Conservation (phyloP, 1,140 invertebrate species). For the Drosophila ercepeae region DNA sequence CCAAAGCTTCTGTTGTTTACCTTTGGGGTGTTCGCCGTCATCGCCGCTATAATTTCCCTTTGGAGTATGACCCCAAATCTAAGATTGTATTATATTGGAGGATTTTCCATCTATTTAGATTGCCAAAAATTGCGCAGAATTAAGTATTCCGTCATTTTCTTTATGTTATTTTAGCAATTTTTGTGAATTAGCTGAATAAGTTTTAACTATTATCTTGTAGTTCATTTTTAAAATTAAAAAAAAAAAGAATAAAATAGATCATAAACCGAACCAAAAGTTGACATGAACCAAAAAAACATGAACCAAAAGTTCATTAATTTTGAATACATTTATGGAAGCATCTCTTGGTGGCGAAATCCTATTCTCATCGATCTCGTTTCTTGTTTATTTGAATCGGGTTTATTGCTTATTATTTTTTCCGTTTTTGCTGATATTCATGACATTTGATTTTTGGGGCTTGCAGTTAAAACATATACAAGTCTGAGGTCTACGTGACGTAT, state of each 20-base stretch:
- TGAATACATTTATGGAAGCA: no score
- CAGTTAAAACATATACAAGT: slow-evolving; percentile 10
- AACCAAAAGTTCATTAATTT: no score
- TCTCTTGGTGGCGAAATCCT: no score
- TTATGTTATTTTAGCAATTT: no score
- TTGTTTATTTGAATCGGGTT: not conserved
- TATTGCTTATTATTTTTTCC: not conserved
- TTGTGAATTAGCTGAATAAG: no score
- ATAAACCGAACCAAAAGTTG: no score
- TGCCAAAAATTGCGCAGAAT: no score
- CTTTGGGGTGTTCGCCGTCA: slow-evolving; percentile 51
- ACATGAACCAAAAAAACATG: no score
- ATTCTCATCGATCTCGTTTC: not conserved
- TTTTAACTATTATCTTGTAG: no score
- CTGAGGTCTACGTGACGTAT: slow-evolving; percentile 68
- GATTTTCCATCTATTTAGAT: not conserved
- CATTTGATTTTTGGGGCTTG: slow-evolving; percentile 39
- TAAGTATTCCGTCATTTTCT: no score
- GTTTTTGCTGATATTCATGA: slow-evolving; percentile 15
- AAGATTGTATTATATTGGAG: slow-evolving; percentile 2
- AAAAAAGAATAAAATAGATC: no score
- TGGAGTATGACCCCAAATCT: slow-evolving; percentile 14
- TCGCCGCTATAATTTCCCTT: slow-evolving; percentile 30
- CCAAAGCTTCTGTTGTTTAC: slow-evolving; percentile 50
- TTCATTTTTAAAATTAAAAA: no score